Percentiles rank a stretch among this genome's conserved stretches.
phyloP scores from a whole-genome alignment of 64 coral and sea anemone species.

The Orbicella faveolata region DNA sequence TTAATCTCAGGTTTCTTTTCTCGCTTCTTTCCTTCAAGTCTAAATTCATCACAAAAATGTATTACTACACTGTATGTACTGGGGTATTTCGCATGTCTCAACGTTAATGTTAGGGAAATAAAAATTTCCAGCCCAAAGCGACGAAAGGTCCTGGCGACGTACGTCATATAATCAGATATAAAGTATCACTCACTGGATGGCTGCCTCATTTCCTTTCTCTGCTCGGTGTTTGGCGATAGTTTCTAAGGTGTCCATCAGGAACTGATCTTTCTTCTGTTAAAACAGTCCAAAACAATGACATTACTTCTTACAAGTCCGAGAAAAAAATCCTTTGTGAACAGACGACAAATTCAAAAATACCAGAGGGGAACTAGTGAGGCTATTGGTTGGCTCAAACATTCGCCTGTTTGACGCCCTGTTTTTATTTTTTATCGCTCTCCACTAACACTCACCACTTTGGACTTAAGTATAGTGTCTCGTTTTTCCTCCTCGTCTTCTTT shows the following conservation, averaged over 20 bases:
- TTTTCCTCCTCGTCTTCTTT: slow-evolving; percentile 87
- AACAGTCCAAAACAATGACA: neutral
- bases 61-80: too few species aligned
- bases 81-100: too few species aligned
- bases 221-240: slow-evolving; percentile 89
- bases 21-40: slow-evolving; percentile 66
- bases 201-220: slow-evolving; percentile 72
- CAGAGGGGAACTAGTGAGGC: too few species aligned
- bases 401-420: too few species aligned
- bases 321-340: too few species aligned
- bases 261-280: slow-evolving; percentile 86
- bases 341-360: too few species aligned
- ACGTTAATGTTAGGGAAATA: too few species aligned
- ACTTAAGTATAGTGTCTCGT: slow-evolving; percentile 79
- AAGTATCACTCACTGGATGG: slow-evolving; percentile 53
- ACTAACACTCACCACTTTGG: slow-evolving; percentile 85
- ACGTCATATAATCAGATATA: too few species aligned
- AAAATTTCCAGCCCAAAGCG: too few species aligned
- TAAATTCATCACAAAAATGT: slow-evolving; percentile 12
- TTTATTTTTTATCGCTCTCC: neutral
- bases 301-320: too few species aligned
- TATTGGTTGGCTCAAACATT: too few species aligned
- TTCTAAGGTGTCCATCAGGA: slow-evolving; percentile 91
- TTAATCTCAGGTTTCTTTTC: slow-evolving; percentile 48
- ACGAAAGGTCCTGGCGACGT: too few species aligned